Base-by-base conservation (phyloP, 2,113 vertebrate species). In the Campylomormyrus numenius region DNA sequence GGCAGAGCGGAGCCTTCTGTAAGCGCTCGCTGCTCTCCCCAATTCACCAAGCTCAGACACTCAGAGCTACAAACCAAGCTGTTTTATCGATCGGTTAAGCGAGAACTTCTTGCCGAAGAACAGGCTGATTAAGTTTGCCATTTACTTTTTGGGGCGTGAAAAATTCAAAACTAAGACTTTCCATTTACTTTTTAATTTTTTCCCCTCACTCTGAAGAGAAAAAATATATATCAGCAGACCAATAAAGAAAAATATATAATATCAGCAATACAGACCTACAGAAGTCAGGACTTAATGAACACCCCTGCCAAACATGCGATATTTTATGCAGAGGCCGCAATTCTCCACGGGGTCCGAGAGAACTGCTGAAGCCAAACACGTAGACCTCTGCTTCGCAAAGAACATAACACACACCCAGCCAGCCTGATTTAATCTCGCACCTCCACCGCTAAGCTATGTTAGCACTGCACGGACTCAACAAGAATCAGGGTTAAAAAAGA, bases 171-270 rank as follows among this genome's bases (percentile, higher is more conserved):
- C 46, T 52, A 50, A n/a, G 24, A 31, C 24, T 52, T 86, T 27
- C 13, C 8, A 10, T 24, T 85, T 24, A 24, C 3, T 27, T 19
- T 52, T 3, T 4, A 6, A 13, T 46, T 45, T 83, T 45, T 17
- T 5, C 17, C 31, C 3, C 39, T 84, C 39, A 84, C 27, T 83
- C 35, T 17, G 17, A 84, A 11, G 45, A 84, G 45, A 84, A 9
- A 84, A 46, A 52, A 52, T 5, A 35, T n/a, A 27, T 17, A 87
- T 87, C 15, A 87, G 46, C 27, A 53, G 31, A 87, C 85, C 11
- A 87, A 87, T 87, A 53, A 87, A 87, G 48, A 87, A 50, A 86
- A 27, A 49, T 50, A 87, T 31, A 85, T 45, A 27, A n/a, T 52
- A 87, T 87, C 85, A 87, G 49, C 85, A 87, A 52, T 48, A 3